These are phyloP conservation scores for Cyprinodon diabolis DNA, from an alignment of 2,797 vertebrate species.

Conservation along the genomic window DNA sequence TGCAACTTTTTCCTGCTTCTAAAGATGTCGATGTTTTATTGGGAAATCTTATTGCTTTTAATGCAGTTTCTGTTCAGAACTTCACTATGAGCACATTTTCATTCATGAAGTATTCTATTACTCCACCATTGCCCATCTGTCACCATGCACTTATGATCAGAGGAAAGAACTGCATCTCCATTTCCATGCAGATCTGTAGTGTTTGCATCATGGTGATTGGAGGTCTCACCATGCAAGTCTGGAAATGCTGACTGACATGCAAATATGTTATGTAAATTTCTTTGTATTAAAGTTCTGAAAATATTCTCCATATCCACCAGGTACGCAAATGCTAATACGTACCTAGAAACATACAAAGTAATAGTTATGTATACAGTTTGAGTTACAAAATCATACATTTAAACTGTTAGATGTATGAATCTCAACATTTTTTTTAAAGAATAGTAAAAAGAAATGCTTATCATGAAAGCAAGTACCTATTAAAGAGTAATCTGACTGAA, in stretches of 20 bases:
- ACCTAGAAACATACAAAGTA: neutral
- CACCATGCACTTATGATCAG: conserved; percentile 66
- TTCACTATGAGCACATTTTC: conserved; percentile 59
- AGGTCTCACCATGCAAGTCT: conserved; percentile 51
- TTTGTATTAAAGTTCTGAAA: conserved; percentile 56
- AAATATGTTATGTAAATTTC: conserved; percentile 52
- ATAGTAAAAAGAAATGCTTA: neutral
- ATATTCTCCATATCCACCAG: conserved; percentile 45
- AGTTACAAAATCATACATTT: neutral
- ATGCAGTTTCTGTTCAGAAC: conserved; percentile 49
- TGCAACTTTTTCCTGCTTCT: conserved; percentile 8
- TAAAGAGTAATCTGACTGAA: neutral
- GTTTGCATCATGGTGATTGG: conserved; percentile 43
- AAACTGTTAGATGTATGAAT: neutral
- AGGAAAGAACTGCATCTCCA: conserved; percentile 54
- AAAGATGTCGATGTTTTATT: conserved; percentile 30
- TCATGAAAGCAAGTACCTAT: neutral
- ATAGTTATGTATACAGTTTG: neutral
- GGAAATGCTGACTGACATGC: conserved; percentile 63
- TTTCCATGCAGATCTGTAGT: conserved; percentile 58
- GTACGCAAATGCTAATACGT: conserved; percentile 31
- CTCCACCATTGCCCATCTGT: conserved; percentile 73
- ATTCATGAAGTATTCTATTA: conserved; percentile 51
- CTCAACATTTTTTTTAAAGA: neutral
- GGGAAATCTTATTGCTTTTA: conserved; percentile 49